Conservation (phyloP, 2,888 invertebrate genomes). For the Drosophila peninsularis region DNA sequence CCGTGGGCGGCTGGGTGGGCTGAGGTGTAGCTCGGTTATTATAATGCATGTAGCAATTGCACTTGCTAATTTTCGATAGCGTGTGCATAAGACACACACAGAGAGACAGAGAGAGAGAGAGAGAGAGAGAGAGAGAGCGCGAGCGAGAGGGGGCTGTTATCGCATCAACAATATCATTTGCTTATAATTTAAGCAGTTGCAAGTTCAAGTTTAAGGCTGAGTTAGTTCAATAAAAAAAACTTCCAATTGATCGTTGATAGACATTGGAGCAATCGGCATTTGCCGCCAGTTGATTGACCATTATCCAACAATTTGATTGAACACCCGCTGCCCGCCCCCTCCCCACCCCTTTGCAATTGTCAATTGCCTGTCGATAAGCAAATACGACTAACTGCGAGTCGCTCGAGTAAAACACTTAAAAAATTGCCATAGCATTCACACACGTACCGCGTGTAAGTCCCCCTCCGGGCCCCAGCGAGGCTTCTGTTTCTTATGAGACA, state of each 20-base stretch:
- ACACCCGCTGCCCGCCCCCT: neutral
- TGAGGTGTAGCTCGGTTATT: conserved; percentile 21
- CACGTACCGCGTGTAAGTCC: conserved; percentile 45
- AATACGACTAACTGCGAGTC: conserved; percentile 47
- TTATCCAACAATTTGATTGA: conserved; percentile 68
- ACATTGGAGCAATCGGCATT: conserved; percentile 18
- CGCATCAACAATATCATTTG: conserved; percentile 21
- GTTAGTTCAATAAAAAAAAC: conserved; percentile 31
- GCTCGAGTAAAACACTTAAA: conserved; percentile 53
- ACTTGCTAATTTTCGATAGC: conserved; percentile 62
- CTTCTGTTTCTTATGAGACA: conserved; percentile 2
- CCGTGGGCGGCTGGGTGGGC: neutral
- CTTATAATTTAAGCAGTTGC: conserved; percentile 35
- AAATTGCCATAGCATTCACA: conserved; percentile 23
- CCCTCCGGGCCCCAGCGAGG: conserved; percentile 11
- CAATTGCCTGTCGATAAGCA: conserved; percentile 67
- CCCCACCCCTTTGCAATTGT: conserved; percentile 31
- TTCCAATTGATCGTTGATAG: conserved; percentile 46
- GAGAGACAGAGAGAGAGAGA: neutral
- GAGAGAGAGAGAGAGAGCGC: neutral
- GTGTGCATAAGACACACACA: conserved; percentile 34
- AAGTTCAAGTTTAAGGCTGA: conserved; percentile 65
- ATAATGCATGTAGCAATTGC: conserved; percentile 62
- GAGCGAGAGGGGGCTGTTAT: no score
- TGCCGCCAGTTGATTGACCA: conserved; percentile 61